phyloP scores from a whole-genome alignment of 2,888 invertebrate genomes.

The Nemotelus nigrinus region DNA sequence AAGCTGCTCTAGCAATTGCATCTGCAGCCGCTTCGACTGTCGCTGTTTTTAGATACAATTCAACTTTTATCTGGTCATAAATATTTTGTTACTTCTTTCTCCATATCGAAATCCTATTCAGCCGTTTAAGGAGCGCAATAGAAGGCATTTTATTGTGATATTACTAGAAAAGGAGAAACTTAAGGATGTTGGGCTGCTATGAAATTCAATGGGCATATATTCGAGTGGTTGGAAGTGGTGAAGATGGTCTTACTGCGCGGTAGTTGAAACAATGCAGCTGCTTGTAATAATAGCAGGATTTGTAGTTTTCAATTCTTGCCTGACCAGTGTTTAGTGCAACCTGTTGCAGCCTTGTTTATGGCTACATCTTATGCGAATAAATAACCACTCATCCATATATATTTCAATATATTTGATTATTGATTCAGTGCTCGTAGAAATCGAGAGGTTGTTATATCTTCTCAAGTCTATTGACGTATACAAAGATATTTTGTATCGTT shows the following conservation, averaged over 20 bases:
- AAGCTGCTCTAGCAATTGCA: neutral
- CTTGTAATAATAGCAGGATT: slow-evolving; percentile 18
- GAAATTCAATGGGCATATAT: slow-evolving; percentile 24
- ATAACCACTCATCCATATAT: too few relatives aligned
- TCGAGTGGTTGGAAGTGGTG: too few relatives aligned
- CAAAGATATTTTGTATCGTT: too few relatives aligned
- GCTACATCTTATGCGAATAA: too few relatives aligned
- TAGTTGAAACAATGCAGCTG: neutral
- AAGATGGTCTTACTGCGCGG: too few relatives aligned
- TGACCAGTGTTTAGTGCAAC: neutral
- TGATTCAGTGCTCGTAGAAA: too few relatives aligned
- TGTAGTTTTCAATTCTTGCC: neutral
- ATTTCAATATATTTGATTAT: too few relatives aligned
- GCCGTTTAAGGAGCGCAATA: slow-evolving; percentile 40
- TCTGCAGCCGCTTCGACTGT: neutral
- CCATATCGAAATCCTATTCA: slow-evolving; percentile 36
- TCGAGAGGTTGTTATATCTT: too few relatives aligned
- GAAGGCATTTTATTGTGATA: slow-evolving; percentile 34
- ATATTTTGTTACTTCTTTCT: slow-evolving; percentile 18
- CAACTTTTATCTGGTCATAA: slow-evolving; percentile 23
- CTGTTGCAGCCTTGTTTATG: neutral
- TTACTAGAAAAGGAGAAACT: slow-evolving; percentile 2
- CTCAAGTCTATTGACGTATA: too few relatives aligned
- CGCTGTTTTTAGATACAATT: neutral
- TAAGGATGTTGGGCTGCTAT: slow-evolving; percentile 18